These are phyloP conservation scores for Okapia johnstoni DNA, from an alignment of 2,113 vertebrate species.

Conservation along the genomic window DNA sequence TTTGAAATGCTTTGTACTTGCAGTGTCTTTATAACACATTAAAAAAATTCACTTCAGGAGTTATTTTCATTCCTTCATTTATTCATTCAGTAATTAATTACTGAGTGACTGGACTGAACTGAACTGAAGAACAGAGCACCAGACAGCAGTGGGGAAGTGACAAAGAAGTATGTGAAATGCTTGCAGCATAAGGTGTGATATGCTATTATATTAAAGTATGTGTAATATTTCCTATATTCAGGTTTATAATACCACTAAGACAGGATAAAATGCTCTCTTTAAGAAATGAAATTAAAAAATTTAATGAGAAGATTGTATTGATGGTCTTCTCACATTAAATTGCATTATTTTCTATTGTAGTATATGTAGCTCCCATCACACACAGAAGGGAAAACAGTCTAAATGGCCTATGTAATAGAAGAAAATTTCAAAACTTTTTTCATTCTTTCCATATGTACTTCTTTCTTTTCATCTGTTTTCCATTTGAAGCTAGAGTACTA, in stretches of 20 bases:
- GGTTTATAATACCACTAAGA: background rate
- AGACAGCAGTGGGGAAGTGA: background rate
- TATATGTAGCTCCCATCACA: background rate
- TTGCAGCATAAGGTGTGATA: background rate
- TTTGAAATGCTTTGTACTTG: background rate
- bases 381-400: background rate
- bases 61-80: conserved; percentile 7
- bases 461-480: background rate
- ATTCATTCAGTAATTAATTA: background rate
- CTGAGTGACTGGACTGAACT: background rate
- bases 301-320: background rate
- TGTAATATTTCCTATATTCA: background rate
- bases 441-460: background rate
- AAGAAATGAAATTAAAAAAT: background rate
- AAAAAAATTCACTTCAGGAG: background rate
- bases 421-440: background rate
- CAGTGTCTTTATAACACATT: background rate
- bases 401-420: background rate
- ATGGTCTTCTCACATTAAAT: background rate
- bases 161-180: background rate
- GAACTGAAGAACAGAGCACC: background rate
- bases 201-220: background rate
- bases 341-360: background rate
- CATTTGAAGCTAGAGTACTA: background rate
- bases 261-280: background rate